Evolutionary conservation across 2,113 vertebrate species (phyloP).

Genomic region (Lynx canadensis): DNA sequence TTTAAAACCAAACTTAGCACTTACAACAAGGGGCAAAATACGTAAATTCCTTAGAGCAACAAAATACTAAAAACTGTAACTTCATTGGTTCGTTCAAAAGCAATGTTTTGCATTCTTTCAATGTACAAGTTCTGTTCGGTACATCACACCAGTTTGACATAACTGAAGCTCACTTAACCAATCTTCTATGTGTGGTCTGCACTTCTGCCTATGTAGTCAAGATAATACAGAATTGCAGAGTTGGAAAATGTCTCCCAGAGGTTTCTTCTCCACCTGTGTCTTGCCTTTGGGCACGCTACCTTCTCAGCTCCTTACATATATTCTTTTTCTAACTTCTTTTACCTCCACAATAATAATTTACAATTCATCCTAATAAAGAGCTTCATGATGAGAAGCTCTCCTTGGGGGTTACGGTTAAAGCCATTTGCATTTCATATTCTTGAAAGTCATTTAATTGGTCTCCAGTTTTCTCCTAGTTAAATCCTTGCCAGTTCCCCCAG

Average conservation of each 20-base stretch:
- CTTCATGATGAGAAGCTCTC: background rate
- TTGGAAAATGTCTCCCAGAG: background rate
- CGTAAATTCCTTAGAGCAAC: background rate
- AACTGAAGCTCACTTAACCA: background rate
- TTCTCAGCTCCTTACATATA: background rate
- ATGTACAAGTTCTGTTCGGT: background rate
- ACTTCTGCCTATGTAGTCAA: background rate
- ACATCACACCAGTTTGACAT: background rate
- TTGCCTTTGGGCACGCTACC: background rate
- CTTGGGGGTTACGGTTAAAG: background rate
- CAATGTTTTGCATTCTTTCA: background rate
- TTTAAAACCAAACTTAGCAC: background rate
- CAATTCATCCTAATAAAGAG: background rate
- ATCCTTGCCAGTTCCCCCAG: background rate
- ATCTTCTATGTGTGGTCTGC: background rate
- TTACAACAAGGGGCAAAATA: background rate
- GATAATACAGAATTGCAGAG: background rate
- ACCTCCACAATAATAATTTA: constrained; percentile 15
- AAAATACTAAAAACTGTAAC: background rate
- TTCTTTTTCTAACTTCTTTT: constrained; percentile 1
- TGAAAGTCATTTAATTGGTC: background rate
- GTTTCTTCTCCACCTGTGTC: background rate
- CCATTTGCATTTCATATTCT: background rate
- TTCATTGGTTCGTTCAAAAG: background rate
- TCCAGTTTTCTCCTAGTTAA: background rate